phyloP scores from a whole-genome alignment of 2,797 vertebrate species.

The Potorous gilbertii region DNA sequence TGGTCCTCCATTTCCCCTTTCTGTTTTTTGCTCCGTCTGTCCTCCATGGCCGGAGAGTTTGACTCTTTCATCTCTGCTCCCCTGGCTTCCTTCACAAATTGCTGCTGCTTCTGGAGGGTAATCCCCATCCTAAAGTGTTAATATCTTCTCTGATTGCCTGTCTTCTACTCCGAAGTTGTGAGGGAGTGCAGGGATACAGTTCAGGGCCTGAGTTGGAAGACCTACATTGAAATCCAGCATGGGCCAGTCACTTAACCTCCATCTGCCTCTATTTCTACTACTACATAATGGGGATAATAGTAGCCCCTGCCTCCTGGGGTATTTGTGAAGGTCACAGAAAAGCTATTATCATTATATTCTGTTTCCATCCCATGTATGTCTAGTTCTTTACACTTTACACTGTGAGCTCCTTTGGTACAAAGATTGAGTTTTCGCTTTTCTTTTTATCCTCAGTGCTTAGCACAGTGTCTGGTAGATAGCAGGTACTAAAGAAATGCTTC shows the following conservation, averaged over 20 bases:
- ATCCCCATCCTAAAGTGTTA: too few relatives aligned
- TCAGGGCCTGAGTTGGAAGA: background rate
- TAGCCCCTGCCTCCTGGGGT: background rate
- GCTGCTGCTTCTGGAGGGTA: background rate
- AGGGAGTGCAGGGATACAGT: background rate
- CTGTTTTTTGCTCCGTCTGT: too few relatives aligned
- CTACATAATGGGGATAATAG: background rate
- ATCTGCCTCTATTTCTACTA: background rate
- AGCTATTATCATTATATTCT: background rate
- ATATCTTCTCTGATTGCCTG: too few relatives aligned
- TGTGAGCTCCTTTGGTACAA: background rate
- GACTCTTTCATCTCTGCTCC: background rate
- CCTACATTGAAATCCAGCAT: background rate
- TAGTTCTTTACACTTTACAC: background rate
- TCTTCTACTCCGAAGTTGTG: background rate
- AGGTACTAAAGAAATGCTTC: background rate
- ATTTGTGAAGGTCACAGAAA: background rate
- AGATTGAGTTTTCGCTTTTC: background rate
- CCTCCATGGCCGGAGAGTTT: background rate
- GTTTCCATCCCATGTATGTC: background rate
- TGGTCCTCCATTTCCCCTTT: background rate
- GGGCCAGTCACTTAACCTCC: background rate
- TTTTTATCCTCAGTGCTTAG: background rate
- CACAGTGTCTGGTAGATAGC: background rate
- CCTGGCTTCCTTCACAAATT: background rate